phyloP scores from a whole-genome alignment of 2,113 vertebrate genomes.

The Amia ocellicauda region DNA sequence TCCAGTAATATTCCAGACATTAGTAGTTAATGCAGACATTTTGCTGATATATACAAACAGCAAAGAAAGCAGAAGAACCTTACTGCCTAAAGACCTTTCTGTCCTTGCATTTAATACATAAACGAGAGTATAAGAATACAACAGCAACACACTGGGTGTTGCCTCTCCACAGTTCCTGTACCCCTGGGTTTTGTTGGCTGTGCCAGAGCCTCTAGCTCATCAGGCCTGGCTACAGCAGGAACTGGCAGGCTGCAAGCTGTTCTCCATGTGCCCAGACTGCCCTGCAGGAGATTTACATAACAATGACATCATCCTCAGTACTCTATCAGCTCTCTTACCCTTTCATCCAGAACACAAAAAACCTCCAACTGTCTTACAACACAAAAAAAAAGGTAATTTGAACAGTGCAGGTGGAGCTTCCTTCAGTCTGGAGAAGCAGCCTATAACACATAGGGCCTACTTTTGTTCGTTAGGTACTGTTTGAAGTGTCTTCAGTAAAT shows the following conservation, averaged over 20 bases:
- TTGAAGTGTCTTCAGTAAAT: too few relatives aligned
- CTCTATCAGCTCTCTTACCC: slow-evolving; percentile 19
- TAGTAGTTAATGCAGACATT: too few relatives aligned
- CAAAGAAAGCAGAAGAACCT: background rate
- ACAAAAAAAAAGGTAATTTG: too few relatives aligned
- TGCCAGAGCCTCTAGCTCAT: slow-evolving; percentile 36
- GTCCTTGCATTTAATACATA: too few relatives aligned
- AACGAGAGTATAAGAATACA: too few relatives aligned
- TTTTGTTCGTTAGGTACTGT: too few relatives aligned
- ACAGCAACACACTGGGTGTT: background rate
- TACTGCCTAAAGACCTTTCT: background rate
- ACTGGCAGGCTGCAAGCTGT: slow-evolving; percentile 44
- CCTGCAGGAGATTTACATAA: slow-evolving; percentile 59
- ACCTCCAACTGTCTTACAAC: too few relatives aligned
- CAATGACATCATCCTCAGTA: slow-evolving; percentile 59
- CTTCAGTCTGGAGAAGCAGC: too few relatives aligned
- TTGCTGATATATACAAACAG: background rate
- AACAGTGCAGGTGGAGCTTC: too few relatives aligned
- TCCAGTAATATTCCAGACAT: too few relatives aligned
- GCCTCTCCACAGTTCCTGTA: slow-evolving; percentile 11
- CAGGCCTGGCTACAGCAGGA: slow-evolving; percentile 33
- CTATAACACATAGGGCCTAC: too few relatives aligned
- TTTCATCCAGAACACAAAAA: background rate
- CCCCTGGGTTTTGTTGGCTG: slow-evolving; percentile 25
- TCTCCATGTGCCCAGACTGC: slow-evolving; percentile 10